Evolutionary conservation across 2,113 vertebrate species (phyloP), one percentile per base, ranked within the genome.

Genomic region (Macrotis lagotis): DNA sequence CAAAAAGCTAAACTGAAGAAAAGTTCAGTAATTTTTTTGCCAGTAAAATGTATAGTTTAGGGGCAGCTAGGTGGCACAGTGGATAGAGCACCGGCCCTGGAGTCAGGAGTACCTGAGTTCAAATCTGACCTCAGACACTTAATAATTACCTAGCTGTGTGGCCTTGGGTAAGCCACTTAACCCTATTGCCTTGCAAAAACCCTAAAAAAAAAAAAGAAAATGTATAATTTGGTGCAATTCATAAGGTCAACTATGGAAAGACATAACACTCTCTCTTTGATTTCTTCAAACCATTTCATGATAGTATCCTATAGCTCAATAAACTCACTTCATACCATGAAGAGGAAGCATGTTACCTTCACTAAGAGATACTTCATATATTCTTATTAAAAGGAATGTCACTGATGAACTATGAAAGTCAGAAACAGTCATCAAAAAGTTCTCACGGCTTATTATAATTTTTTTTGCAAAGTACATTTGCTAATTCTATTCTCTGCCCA

Each of bases 401-500:
- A 48, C 92, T 96, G 92, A 97, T 97, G 92, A 93, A 91, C 83
- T 97, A 59, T 53, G 88, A 89, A 95, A 96, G 95, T 89, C 95
- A 97, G 97, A 91, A 90, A 83, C 11, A 93, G 93, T 66, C 90
- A 93, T 95, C 92, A 92, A 51, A 25, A 0, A 50, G 53, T 2
- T 59, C 52, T 59, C 52, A 53, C 1, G 25, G 51, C 14, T 51
- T 19, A 51, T 51, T 53, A 53, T 53, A 53, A n/a, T n/a, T n/a
- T n/a, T n/a, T n/a, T 52, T 2, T 52, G 51, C 24, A 52, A 26
- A 26, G 52, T 59, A 2, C 26, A 92, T 94, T 97, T 97, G 95
- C 88, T 97, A 96, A 97, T 92, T 96, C 95, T 95, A 96, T 96
- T 96, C 94, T 95, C 94, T 97, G 92, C 91, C 93, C 94, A 49